Conservation (phyloP, 30 jellyfish, hydroid and myxozoan species). For the Rhopilema esculentum region DNA sequence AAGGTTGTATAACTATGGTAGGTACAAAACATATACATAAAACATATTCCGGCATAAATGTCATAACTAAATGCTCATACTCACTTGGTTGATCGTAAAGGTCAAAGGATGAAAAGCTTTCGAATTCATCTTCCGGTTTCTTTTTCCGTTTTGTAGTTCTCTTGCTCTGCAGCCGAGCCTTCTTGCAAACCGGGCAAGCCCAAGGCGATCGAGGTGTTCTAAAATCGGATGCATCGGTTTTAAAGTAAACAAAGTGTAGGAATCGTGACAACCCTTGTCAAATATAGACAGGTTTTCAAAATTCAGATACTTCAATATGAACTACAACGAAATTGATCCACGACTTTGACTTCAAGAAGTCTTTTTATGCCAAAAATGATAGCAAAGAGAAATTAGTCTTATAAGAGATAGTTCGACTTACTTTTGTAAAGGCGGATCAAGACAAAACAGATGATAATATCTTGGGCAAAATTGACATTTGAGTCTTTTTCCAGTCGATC, state of each 20-base stretch:
- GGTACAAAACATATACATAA: too few species aligned
- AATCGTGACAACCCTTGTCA: too few species aligned
- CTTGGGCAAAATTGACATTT: slow-evolving; percentile 94
- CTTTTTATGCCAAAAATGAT: too few species aligned
- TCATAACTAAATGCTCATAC: not conserved
- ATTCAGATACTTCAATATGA: too few species aligned
- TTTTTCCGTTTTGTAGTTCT: slow-evolving; percentile 63
- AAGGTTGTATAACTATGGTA: too few species aligned
- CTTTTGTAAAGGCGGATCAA: slow-evolving; percentile 97
- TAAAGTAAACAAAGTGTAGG: too few species aligned
- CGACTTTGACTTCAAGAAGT: too few species aligned
- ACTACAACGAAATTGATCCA: too few species aligned
- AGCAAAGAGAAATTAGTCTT: not conserved
- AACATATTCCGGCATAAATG: too few species aligned
- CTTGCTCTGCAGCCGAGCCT: slow-evolving; percentile 80
- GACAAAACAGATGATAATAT: slow-evolving; percentile 85
- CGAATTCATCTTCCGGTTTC: slow-evolving; percentile 86
- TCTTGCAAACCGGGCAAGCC: slow-evolving; percentile 98
- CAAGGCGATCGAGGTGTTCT: slow-evolving; percentile 99
- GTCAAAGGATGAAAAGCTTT: slow-evolving; percentile 60
- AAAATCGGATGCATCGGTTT: too few species aligned
- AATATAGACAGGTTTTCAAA: too few species aligned
- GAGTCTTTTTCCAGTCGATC: slow-evolving; percentile 77
- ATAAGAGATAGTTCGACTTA: slow-evolving; percentile 11
- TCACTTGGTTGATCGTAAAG: slow-evolving; percentile 49